Conservation (phyloP, 2,888 invertebrate genomes). For the Rhamphomyia laevipes region DNA sequence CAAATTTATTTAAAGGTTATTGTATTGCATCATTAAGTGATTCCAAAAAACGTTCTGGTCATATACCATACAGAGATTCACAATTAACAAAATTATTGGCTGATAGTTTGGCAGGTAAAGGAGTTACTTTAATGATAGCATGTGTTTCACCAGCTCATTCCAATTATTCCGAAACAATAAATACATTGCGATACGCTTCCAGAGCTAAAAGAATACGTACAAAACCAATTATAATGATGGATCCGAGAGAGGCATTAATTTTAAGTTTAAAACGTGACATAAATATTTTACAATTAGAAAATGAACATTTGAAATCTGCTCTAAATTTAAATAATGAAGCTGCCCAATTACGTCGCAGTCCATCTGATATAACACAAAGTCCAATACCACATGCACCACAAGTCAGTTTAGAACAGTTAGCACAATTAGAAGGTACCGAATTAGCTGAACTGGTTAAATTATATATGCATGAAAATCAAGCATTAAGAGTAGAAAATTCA, state of each 20-base stretch:
- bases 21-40: conserved; percentile 89
- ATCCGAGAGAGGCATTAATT: conserved; percentile 84
- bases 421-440: conserved; percentile 64
- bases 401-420: conserved; percentile 60
- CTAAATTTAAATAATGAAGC: conserved; percentile 51
- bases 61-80: conserved; percentile 90
- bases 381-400: conserved; percentile 37
- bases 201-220: conserved; percentile 86
- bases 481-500: conserved; percentile 69
- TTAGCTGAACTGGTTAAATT: conserved; percentile 72
- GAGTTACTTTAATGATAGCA: conserved; percentile 91
- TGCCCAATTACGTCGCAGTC: neutral
- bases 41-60: conserved; percentile 61
- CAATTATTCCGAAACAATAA: conserved; percentile 77
- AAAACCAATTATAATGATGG: conserved; percentile 90
- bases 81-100: conserved; percentile 87
- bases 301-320: conserved; percentile 71
- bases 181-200: conserved; percentile 84
- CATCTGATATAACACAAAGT: conserved; percentile 1
- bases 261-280: conserved; percentile 80
- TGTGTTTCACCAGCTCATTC: conserved; percentile 84
- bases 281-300: conserved; percentile 72
- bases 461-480: conserved; percentile 72
- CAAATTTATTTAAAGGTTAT: conserved; percentile 51
- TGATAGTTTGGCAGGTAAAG: conserved; percentile 87